Base-by-base conservation (phyloP, 2,113 vertebrate genomes). In the Hypomesus transpacificus region DNA sequence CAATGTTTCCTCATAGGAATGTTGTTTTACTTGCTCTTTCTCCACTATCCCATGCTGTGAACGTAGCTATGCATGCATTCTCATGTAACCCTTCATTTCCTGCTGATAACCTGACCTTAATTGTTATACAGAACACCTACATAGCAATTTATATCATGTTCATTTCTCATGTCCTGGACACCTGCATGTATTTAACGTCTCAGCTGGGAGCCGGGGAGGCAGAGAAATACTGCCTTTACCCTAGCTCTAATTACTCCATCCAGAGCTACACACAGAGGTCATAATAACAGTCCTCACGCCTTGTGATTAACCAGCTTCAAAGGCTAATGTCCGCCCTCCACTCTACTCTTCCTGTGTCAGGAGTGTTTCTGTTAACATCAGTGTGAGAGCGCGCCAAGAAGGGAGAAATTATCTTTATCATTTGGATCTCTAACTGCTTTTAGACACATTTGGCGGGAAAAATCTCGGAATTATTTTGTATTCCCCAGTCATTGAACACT, bases 181-280 rank as follows among this genome's bases (percentile, higher is more conserved):
- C 89, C 92, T 92, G 91, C 89, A 77, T 74, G 84, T 77, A 74
- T 84, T 92, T 87, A 88, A 81, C 78, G 56, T 90, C 85, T 80
- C 85, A 87, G 82, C 85, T 70, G 82, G 78, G 80, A 78, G 81
- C 77, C 79, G 76, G 71, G 14, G 77, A 80, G 83, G 21, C 67
- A 77, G 68, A 80, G 52, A 72, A 86, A 78, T 56, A 63, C 70
- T 71, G 74, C 58, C 60, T 83, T 13, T 2, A 3, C 13, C 59
- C 81, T 80, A 59, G 74, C 73, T 75, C n/a, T 56, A 56, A 56
- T 56, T n/a, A 17, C 53, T 3, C 14, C 53, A 56, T 56, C 14
- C 53, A 18, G 14, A 59, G 57, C 57, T 22, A 3, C 57, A 11
- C 57, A 22, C 22, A 69, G 73, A 70, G 69, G 68, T 61, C 77